phyloP scores from a whole-genome alignment of 1,140 invertebrate genomes.

The Propsilocerus akamusi region DNA sequence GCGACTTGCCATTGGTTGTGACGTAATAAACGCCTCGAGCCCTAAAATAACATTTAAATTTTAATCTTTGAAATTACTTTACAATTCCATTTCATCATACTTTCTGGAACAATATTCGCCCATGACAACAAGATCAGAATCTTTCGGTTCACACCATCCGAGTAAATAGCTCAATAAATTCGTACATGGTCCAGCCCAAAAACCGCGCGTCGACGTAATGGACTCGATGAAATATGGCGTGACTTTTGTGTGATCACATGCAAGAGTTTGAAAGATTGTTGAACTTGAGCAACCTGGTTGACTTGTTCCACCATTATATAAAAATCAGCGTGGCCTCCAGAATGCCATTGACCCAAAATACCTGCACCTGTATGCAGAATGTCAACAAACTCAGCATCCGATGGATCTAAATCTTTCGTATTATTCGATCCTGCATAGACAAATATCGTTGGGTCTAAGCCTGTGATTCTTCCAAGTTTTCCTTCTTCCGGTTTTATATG shows the following conservation, averaged over 20 bases:
- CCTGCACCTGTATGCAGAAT: slow-evolving; percentile 77
- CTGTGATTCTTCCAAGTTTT: slow-evolving; percentile 63
- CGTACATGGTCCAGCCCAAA: slow-evolving; percentile 64
- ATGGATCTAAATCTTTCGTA: slow-evolving; percentile 61
- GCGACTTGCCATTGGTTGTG: slow-evolving; percentile 65
- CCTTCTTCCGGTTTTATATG: slow-evolving; percentile 38
- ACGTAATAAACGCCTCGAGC: slow-evolving; percentile 65
- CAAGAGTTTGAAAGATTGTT: slow-evolving; percentile 61
- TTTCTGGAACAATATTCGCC: slow-evolving; percentile 55
- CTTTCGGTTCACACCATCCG: slow-evolving; percentile 57
- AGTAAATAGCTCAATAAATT: slow-evolving; percentile 61
- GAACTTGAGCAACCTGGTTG: slow-evolving; percentile 68
- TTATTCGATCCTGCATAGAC: slow-evolving; percentile 63
- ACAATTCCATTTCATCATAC: slow-evolving; percentile 28
- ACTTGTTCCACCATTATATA: slow-evolving; percentile 78
- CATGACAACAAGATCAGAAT: slow-evolving; percentile 61
- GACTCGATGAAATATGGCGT: slow-evolving; percentile 76
- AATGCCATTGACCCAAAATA: slow-evolving; percentile 66
- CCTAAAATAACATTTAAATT: slow-evolving; percentile 27
- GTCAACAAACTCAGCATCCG: slow-evolving; percentile 74
- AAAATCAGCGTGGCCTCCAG: slow-evolving; percentile 74
- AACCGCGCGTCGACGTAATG: slow-evolving; percentile 53
- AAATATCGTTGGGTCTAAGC: slow-evolving; percentile 66
- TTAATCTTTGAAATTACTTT: background rate
- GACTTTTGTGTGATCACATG: slow-evolving; percentile 74